A percentile compares a stretch with the other conserved stretches of the same genome.
phyloP scores from a whole-genome alignment of 2,888 invertebrate genomes.

The Macropis europaea region DNA sequence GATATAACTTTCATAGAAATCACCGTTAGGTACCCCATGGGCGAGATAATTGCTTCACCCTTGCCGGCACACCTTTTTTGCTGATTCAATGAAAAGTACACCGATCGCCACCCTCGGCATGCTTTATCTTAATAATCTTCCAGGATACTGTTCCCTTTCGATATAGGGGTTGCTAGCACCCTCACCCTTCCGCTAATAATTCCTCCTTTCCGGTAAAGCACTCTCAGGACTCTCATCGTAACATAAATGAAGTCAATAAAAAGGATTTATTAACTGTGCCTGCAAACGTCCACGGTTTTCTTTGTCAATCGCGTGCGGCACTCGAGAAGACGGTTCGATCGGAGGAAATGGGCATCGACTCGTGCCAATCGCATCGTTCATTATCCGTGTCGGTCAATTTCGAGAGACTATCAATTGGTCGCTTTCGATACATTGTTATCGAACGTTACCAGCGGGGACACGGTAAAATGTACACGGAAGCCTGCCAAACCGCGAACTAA shows the following conservation, averaged over 20 bases:
- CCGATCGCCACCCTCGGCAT: constrained; percentile 16
- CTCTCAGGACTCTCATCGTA: constrained; percentile 16
- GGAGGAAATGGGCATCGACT: constrained; percentile 11
- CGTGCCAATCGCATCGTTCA: constrained; percentile 17
- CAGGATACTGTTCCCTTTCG: constrained; percentile 25
- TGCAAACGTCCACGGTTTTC: constrained; percentile 3
- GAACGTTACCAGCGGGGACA: constrained; percentile 1
- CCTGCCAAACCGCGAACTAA: constrained; percentile 27
- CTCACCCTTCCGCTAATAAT: constrained; percentile 18
- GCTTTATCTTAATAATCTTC: constrained; percentile 43
- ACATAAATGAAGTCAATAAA: constrained; percentile 17
- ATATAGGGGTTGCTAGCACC: constrained; percentile 12
- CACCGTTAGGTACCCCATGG: constrained; percentile 4
- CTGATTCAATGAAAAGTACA: constrained; percentile 27
- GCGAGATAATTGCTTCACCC: constrained; percentile 14
- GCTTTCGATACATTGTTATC: constrained; percentile 19
- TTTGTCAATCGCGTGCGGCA: constrained; percentile 8
- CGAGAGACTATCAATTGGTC: constrained; percentile 9
- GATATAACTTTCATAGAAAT: constrained; percentile 2
- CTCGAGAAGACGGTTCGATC: constrained; percentile 7
- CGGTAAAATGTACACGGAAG: constrained; percentile 3
- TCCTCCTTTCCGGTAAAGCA: constrained; percentile 17
- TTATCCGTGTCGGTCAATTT: constrained; percentile 24
- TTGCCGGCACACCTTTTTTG: background rate
- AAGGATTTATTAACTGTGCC: constrained; percentile 33